Percentiles rank a stretch among this genome's conserved stretches.
Conservation (phyloP, 2,797 vertebrate species). For the Amblyopsis hoosieri region DNA sequence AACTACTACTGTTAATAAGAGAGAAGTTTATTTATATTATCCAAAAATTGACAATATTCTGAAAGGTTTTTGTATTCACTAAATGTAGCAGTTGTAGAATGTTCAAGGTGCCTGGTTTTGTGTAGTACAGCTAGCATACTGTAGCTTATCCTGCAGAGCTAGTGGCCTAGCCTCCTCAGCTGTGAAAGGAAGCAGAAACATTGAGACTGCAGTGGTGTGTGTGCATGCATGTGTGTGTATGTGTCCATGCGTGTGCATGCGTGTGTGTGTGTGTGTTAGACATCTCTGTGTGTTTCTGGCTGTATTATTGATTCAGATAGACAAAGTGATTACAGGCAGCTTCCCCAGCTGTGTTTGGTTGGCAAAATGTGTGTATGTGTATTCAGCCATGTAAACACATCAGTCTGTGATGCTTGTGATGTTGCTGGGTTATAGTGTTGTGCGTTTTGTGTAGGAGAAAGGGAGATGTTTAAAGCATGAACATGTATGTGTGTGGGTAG, state of each 20-base stretch:
- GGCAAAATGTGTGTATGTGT: slow-evolving; percentile 34
- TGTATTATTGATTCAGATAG: slow-evolving; percentile 72
- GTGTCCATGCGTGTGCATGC: neutral
- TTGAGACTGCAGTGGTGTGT: slow-evolving; percentile 66
- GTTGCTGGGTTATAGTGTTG: slow-evolving; percentile 5
- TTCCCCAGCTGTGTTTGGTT: slow-evolving; percentile 41
- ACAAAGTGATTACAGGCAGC: slow-evolving; percentile 57
- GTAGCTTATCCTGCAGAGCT: too few relatives aligned
- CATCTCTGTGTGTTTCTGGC: slow-evolving; percentile 28
- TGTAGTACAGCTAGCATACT: too few relatives aligned
- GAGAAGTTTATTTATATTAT: too few relatives aligned
- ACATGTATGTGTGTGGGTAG: slow-evolving; percentile 26
- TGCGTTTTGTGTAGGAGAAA: too few relatives aligned
- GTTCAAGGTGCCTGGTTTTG: too few relatives aligned
- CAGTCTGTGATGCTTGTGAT: slow-evolving; percentile 33
- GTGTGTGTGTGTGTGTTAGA: slow-evolving; percentile 46
- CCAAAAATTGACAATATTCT: too few relatives aligned
- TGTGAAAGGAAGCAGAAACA: slow-evolving; percentile 47
- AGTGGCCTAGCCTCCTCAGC: neutral
- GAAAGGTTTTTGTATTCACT: too few relatives aligned
- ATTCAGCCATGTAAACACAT: slow-evolving; percentile 39
- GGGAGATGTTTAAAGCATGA: neutral
- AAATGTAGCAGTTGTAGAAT: too few relatives aligned
- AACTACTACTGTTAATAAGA: too few relatives aligned
- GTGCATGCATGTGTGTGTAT: slow-evolving; percentile 31